Conservation (phyloP, 2,113 vertebrate species). For the Paralichthys olivaceus region DNA sequence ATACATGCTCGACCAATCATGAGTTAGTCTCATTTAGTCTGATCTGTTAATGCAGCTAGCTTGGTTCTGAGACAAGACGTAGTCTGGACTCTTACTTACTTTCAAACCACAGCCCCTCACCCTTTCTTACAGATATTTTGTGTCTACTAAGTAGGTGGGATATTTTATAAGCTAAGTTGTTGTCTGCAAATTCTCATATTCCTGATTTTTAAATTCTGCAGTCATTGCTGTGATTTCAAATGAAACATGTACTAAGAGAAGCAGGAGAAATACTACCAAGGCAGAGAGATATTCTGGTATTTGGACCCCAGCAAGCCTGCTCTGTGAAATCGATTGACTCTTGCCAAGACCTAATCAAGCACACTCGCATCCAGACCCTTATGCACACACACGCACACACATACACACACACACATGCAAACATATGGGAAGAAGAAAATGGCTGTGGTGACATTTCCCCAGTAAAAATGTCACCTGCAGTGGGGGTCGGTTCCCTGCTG, state of each 20-base stretch:
- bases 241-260: slow-evolving; percentile 19
- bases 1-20: no score
- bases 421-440: slow-evolving; percentile 68
- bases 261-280: background rate
- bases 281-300: slow-evolving; percentile 31
- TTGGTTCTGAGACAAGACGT: no score
- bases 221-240: background rate
- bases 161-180: no score
- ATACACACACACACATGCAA: slow-evolving; percentile 12
- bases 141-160: no score
- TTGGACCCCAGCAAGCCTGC: slow-evolving; percentile 35
- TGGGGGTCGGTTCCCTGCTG: slow-evolving; percentile 60
- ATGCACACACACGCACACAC: slow-evolving; percentile 15
- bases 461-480: slow-evolving; percentile 79
- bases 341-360: slow-evolving; percentile 50
- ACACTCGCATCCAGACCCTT: slow-evolving; percentile 4
- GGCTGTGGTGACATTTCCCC: slow-evolving; percentile 76
- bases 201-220: background rate
- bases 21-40: no score
- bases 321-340: slow-evolving; percentile 50
- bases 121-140: no score
- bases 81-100: no score
- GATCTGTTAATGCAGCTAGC: no score
- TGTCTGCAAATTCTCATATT: background rate
- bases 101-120: no score